phyloP scores from a whole-genome alignment of 2,888 invertebrate genomes.

The Drosophila prolongata region DNA sequence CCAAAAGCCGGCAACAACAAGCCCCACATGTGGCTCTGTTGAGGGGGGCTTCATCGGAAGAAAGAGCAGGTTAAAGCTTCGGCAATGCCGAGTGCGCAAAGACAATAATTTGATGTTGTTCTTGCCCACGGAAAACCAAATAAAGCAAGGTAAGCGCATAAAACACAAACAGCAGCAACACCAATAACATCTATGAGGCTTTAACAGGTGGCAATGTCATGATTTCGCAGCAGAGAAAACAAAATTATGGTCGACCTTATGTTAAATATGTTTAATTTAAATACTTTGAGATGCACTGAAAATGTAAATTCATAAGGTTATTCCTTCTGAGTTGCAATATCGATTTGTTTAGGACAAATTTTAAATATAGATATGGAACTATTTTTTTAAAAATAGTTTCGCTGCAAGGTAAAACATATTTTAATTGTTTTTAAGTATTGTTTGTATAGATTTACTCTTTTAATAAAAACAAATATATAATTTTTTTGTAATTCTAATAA shows the following conservation, averaged over 20 bases:
- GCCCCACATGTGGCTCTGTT: conserved; percentile 32
- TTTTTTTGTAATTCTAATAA: too few relatives aligned
- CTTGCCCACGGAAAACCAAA: conserved; percentile 30
- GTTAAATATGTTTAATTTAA: too few relatives aligned
- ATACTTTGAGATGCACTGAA: too few relatives aligned
- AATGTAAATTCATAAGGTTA: too few relatives aligned
- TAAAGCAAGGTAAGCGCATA: conserved; percentile 33
- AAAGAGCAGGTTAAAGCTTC: conserved; percentile 18
- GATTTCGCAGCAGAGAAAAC: conserved; percentile 18
- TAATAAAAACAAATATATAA: too few relatives aligned
- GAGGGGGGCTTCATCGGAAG: neutral
- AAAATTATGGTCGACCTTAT: neutral
- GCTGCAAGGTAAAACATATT: too few relatives aligned
- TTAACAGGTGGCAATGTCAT: conserved; percentile 45
- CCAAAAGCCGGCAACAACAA: conserved; percentile 74
- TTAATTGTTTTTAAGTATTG: too few relatives aligned
- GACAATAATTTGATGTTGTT: conserved; percentile 42
- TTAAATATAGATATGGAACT: too few relatives aligned
- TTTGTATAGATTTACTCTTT: too few relatives aligned
- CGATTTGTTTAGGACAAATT: too few relatives aligned
- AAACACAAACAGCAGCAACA: conserved; percentile 21
- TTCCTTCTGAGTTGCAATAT: too few relatives aligned
- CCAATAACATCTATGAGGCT: conserved; percentile 27
- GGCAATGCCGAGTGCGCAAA: conserved; percentile 45
- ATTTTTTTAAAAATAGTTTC: too few relatives aligned